Conservation (phyloP, 2,888 invertebrate genomes). For the Timema podura region DNA sequence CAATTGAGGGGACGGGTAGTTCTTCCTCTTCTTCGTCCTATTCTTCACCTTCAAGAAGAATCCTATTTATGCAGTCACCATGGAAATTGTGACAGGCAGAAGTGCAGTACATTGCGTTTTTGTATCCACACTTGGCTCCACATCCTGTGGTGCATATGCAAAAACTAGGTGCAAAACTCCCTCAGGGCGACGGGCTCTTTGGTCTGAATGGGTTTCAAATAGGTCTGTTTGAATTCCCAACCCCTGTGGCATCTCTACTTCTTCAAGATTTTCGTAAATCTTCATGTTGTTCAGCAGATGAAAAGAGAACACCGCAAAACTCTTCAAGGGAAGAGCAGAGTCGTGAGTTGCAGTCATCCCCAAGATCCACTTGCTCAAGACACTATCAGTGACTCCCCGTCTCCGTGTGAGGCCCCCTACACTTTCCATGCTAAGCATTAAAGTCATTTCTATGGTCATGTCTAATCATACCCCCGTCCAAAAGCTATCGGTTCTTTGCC, state of each 20-base stretch:
- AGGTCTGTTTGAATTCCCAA: not conserved
- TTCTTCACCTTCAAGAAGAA: conserved; percentile 14
- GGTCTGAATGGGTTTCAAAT: not conserved
- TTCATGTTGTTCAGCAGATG: not conserved
- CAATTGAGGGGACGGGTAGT: not conserved
- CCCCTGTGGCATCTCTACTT: conserved; percentile 1
- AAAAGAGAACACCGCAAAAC: not conserved
- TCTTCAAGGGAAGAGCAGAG: not conserved
- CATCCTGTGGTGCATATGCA: not conserved
- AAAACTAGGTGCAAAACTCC: conserved; percentile 5
- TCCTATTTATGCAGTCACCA: not conserved
- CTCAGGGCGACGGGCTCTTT: not conserved
- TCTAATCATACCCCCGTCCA: not conserved
- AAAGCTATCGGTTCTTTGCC: not conserved
- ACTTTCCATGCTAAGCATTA: not conserved
- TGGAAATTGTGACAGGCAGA: not conserved
- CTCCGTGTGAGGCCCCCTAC: not conserved
- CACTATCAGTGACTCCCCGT: not conserved
- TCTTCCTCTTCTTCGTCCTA: not conserved
- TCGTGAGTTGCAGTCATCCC: not conserved
- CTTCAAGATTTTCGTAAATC: not conserved
- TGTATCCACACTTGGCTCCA: conserved; percentile 9
- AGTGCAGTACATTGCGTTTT: not conserved
- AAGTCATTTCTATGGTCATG: conserved; percentile 1
- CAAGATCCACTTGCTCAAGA: not conserved